Evolutionary conservation across 2,888 invertebrate species (phyloP), one percentile per base, ranked within the genome.

Genomic region (Standfussiana lucernea): DNA sequence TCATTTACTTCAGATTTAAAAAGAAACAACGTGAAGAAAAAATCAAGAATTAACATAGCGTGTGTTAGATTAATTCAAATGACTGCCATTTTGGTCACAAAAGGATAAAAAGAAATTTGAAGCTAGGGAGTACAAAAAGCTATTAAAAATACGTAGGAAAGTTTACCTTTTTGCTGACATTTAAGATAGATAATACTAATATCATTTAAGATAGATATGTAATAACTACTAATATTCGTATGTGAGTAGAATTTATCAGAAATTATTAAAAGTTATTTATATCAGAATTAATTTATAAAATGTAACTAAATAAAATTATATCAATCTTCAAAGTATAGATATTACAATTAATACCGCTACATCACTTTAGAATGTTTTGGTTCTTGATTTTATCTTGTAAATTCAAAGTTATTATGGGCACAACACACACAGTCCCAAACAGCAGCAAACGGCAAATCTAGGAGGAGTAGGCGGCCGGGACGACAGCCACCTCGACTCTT

Each of bases 1-100:
- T 94, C 92, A 93, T 90, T 92, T 91, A 90, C 83, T 88, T 89
- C 86, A 89, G 86, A 91, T 91, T 90, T 90, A 79, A 89, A 90
- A 90, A 86, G 82, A 81, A 88, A 87, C 86, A 86, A 88, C 87
- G 72, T 37, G 67, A 87, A 87, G 79, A 86, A 91, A 91, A 90
- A 88, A 84, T 77, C 35, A 8, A 32, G 13, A 56, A 87, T 86
- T 86, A 68, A 79, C 86, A 82, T 87, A 87, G 82, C 78, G 45
- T 77, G 72, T 88, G 75, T 75, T 79, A 64, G 8, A 80, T 83
- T 56, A 65, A 75, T 84, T 79, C 76, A 73, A 66, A 77, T 80
- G 28, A 65, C 71, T 86, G 77, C 73, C 86, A 75, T 71, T 71
- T 47, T 75, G 21, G 18, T 64, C 21, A 67, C 21, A 37, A 42